phyloP scores from a whole-genome alignment of 2,797 vertebrate genomes.

The Smutsia temminckii region DNA sequence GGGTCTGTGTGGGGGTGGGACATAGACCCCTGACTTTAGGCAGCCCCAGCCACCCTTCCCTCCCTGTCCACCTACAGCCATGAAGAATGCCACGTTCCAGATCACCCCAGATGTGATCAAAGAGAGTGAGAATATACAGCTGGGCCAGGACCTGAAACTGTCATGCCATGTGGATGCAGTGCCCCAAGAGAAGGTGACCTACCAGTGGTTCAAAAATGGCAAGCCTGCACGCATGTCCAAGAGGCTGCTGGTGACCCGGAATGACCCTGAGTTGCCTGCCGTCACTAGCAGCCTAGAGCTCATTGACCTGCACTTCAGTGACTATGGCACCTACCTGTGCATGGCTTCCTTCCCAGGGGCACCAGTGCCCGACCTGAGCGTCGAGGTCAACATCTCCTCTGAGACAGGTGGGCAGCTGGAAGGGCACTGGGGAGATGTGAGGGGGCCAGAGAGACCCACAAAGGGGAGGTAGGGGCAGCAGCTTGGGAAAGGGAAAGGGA shows the following conservation, averaged over 20 bases:
- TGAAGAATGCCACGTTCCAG: slow-evolving; percentile 97
- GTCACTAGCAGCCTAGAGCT: slow-evolving; percentile 98
- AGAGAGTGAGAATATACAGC: slow-evolving; percentile 97
- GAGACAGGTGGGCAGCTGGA: slow-evolving; percentile 91
- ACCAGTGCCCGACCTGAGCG: slow-evolving; percentile 91
- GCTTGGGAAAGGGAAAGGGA: background rate
- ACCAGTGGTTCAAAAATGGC: slow-evolving; percentile 97
- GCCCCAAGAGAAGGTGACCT: slow-evolving; percentile 97
- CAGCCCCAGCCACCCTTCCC: background rate
- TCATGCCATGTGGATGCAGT: slow-evolving; percentile 97
- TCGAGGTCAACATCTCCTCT: slow-evolving; percentile 98
- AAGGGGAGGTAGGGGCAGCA: background rate
- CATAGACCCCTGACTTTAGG: background rate
- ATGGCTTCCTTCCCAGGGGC: slow-evolving; percentile 93
- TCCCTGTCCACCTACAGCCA: slow-evolving; percentile 84
- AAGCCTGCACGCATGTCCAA: slow-evolving; percentile 91
- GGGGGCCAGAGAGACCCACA: background rate
- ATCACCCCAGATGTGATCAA: slow-evolving; percentile 99
- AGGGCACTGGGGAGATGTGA: background rate
- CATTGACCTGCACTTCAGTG: slow-evolving; percentile 96
- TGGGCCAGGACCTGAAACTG: slow-evolving; percentile 97
- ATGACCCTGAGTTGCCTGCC: slow-evolving; percentile 94
- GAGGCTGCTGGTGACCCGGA: slow-evolving; percentile 92
- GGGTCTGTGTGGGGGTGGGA: background rate
- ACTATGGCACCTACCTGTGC: slow-evolving; percentile 96